Percentiles rank a stretch among this genome's conserved stretches.
phyloP scores from a whole-genome alignment of 2,888 invertebrate species.

The Epirrhoe tristata region DNA sequence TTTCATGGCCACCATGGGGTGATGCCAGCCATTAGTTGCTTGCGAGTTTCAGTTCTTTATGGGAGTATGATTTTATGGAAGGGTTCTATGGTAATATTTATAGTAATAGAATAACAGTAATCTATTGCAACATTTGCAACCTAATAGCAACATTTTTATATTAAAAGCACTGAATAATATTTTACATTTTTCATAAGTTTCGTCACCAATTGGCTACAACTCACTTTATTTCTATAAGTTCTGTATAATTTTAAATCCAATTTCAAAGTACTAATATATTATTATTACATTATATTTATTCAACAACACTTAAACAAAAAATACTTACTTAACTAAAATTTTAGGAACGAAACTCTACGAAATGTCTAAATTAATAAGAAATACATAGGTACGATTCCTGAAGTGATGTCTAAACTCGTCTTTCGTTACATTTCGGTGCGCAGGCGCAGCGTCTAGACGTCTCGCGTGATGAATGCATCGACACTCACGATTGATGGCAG shows the following conservation, averaged over 20 bases:
- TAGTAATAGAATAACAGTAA: not conserved
- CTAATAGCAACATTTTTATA: not conserved
- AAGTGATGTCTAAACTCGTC: slow-evolving; percentile 16
- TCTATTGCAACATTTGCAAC: not conserved
- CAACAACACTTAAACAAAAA: too few species aligned
- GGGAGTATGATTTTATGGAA: not conserved
- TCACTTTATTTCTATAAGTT: too few species aligned
- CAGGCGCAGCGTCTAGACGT: slow-evolving; percentile 36
- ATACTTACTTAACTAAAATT: too few species aligned
- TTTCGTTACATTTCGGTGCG: slow-evolving; percentile 12
- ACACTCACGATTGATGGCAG: slow-evolving; percentile 38
- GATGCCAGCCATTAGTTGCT: slow-evolving; percentile 4
- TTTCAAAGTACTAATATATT: too few species aligned
- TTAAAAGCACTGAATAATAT: not conserved
- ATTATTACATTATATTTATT: too few species aligned
- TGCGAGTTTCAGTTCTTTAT: slow-evolving; percentile 10
- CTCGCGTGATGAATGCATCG: slow-evolving; percentile 42
- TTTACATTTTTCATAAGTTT: not conserved
- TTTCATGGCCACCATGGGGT: slow-evolving; percentile 9
- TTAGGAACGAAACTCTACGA: not conserved
- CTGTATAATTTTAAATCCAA: too few species aligned
- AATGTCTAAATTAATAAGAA: slow-evolving; percentile 15
- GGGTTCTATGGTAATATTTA: not conserved
- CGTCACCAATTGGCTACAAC: too few species aligned
- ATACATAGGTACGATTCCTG: slow-evolving; percentile 12